Conservation (phyloP, 2,888 invertebrate genomes). For the Cheilosia impressa region DNA sequence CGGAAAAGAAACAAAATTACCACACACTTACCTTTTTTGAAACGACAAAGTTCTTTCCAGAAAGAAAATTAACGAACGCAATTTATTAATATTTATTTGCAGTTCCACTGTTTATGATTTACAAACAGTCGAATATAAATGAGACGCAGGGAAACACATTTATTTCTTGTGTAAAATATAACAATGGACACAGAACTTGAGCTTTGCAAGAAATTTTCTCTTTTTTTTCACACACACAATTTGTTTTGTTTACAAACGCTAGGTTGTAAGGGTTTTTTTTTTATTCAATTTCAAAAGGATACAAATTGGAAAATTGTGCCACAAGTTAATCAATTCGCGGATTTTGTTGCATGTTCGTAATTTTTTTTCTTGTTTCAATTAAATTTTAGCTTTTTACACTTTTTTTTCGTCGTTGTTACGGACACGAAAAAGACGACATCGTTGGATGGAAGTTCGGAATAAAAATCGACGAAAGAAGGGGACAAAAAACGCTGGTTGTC, state of each 20-base stretch:
- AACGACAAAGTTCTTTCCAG: conserved; percentile 61
- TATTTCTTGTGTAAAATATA: conserved; percentile 70
- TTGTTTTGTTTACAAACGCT: conserved; percentile 68
- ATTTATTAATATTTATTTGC: conserved; percentile 41
- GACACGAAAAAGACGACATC: conserved; percentile 74
- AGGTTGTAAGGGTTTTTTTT: conserved; percentile 50
- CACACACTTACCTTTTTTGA: conserved; percentile 63
- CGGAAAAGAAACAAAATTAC: conserved; percentile 18
- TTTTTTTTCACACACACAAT: conserved; percentile 58
- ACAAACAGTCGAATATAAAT: conserved; percentile 64
- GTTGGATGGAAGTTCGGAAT: conserved; percentile 72
- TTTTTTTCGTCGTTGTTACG: conserved; percentile 69
- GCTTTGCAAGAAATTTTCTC: conserved; percentile 64
- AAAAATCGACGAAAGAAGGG: conserved; percentile 52
- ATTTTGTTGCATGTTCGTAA: conserved; percentile 44
- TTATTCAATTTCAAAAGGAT: conserved; percentile 32
- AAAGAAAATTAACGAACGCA: conserved; percentile 62
- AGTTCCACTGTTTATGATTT: conserved; percentile 65
- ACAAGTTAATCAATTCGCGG: conserved; percentile 49
- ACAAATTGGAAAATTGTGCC: conserved; percentile 35
- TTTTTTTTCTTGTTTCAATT: conserved; percentile 48
- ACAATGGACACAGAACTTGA: conserved; percentile 72
- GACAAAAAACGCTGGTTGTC: conserved; percentile 31
- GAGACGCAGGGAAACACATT: conserved; percentile 46
- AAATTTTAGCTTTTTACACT: conserved; percentile 40